Percentiles rank a stretch among this genome's conserved stretches.
phyloP scores from a whole-genome alignment of 2,888 invertebrate species.

The Ophioninae sp. region DNA sequence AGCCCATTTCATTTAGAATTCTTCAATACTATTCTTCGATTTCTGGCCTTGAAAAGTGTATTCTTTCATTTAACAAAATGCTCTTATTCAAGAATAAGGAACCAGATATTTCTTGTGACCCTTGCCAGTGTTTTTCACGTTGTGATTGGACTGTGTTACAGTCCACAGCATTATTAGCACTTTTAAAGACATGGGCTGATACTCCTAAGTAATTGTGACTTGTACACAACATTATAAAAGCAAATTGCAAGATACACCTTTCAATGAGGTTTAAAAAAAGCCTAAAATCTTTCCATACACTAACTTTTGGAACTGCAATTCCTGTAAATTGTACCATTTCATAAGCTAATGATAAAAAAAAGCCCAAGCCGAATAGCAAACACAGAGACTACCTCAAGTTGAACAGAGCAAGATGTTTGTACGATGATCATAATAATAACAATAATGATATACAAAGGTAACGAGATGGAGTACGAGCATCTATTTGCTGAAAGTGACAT shows the following conservation, averaged over 20 bases:
- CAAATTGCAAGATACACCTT: not conserved
- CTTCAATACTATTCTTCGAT: not conserved
- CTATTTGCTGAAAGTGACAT: constrained; percentile 86
- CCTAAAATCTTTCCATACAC: not conserved
- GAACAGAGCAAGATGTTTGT: not conserved
- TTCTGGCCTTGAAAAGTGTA: not conserved
- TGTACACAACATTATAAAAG: not conserved
- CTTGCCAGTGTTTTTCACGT: not conserved
- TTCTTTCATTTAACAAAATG: not conserved
- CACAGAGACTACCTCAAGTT: not conserved
- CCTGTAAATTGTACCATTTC: not conserved
- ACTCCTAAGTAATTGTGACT: not conserved
- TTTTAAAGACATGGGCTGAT: not conserved
- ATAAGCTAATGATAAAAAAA: not conserved
- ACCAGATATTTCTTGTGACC: not conserved
- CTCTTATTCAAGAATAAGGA: not conserved
- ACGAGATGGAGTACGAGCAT: constrained; percentile 86
- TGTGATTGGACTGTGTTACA: not conserved
- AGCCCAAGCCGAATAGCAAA: not conserved
- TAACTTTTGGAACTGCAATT: not conserved
- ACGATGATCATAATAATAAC: constrained; percentile 18
- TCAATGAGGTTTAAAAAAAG: not conserved
- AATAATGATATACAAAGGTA: constrained; percentile 78
- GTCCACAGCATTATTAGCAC: no score
- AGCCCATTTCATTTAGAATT: not conserved